phyloP scores from a whole-genome alignment of 2,113 vertebrate species.

The Oreochromis aureus region DNA sequence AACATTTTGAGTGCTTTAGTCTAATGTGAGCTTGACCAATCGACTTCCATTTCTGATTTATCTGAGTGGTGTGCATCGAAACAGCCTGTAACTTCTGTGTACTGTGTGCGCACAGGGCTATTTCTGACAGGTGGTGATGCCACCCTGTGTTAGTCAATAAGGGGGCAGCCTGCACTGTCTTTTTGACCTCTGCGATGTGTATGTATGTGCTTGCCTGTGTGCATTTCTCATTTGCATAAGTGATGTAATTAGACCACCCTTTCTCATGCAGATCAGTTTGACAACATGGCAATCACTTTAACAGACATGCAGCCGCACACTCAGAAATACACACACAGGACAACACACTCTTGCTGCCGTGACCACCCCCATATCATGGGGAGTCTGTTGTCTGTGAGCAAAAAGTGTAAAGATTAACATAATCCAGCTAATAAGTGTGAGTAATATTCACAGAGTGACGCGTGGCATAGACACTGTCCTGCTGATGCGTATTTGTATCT shows the following conservation, averaged over 20 bases:
- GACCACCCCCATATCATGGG: conserved; percentile 61
- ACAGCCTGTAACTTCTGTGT: conserved; percentile 3
- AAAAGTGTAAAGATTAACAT: conserved; percentile 75
- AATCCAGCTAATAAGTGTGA: conserved; percentile 74
- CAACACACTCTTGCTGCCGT: conserved; percentile 45
- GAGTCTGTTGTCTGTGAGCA: conserved; percentile 73
- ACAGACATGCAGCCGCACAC: conserved; percentile 21
- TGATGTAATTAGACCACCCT: conserved; percentile 69
- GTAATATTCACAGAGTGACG: conserved; percentile 74
- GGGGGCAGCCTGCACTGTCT: conserved; percentile 28
- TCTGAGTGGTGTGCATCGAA: conserved; percentile 31
- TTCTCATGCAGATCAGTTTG: conserved; percentile 74
- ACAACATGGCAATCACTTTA: conserved; percentile 66
- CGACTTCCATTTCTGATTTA: conserved; percentile 7
- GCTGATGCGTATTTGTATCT: conserved; percentile 74
- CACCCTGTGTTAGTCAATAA: conserved; percentile 31
- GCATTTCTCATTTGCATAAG: conserved; percentile 62
- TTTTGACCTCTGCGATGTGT: conserved; percentile 45
- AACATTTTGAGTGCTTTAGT: conserved; percentile 49
- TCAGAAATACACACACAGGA: conserved; percentile 17
- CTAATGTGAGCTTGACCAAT: conserved; percentile 38
- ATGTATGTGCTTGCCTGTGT: conserved; percentile 21
- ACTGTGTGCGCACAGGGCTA: conserved; percentile 4
- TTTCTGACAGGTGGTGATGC: conserved; percentile 48
- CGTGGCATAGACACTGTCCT: conserved; percentile 70